Base-by-base conservation (phyloP, 2,113 vertebrate species). In the Thinocorus orbignyianus region DNA sequence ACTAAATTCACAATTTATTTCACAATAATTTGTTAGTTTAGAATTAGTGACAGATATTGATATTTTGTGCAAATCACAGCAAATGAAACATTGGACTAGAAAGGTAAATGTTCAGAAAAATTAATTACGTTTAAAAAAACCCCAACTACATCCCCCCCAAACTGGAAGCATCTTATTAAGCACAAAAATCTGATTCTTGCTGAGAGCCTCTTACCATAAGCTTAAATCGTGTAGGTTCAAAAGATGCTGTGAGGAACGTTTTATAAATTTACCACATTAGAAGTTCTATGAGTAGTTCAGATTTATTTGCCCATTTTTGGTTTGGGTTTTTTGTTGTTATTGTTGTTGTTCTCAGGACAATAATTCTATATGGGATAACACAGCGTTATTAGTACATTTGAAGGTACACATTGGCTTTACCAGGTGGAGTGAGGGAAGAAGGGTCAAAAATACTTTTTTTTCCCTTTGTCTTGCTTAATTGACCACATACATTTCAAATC, bases 1-100 rank as follows among this genome's bases (percentile, higher is more conserved):
- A 94, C 86, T 91, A 86, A 88, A 86, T 64, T 90, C 46, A 48
- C 57, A 90, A 72, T 96, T 95, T 95, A 86, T 80, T 93, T 93
- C 92, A 54, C 28, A 30, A 54, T 30, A 30, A 30, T 54, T 91
- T 81, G 61, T 93, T 95, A 79, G 62, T 96, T 96, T 55, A 95
- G 92, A 90, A 93, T 94, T 90, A 94, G 94, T 96, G 88, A 89
- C 86, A 52, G 81, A 57, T 88, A 66, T 6, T 77, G 52, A 48
- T 73, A 44, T 81, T 92, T 96, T 88, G 76, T 95, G 85, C 90
- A 83, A 18, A 6, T 76, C 31, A 26, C 31, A 23, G 55, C 41
- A 26, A 15, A 39, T 57, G 26, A 51, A 64, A 58, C 37, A n/a
- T 57, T 16, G 52, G 28, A 25, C 33, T 2, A 16, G 49, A 58